Evolutionary conservation across 2,113 vertebrate species (phyloP).

Genomic region (Rostratula benghalensis): DNA sequence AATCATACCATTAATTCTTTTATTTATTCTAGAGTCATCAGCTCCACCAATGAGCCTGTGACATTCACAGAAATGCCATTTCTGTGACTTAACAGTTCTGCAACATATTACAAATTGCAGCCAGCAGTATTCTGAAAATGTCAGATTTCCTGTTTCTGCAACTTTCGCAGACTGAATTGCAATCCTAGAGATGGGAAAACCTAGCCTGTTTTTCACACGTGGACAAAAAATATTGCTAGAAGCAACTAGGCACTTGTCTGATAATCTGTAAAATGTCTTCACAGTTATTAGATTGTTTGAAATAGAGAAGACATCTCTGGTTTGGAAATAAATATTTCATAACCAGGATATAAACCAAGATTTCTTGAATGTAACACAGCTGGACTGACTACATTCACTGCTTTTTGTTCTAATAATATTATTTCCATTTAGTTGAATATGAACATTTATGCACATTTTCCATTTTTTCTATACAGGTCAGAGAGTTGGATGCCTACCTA

Average conservation of each 20-base stretch:
- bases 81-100: conserved; percentile 6
- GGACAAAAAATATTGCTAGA: not conserved
- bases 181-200: not conserved
- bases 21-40: conserved; percentile 25
- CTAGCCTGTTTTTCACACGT: not conserved
- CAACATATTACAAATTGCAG: not conserved
- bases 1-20: not conserved
- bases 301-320: not conserved
- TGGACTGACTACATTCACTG: not conserved
- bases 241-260: not conserved
- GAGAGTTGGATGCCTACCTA: not conserved
- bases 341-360: not conserved
- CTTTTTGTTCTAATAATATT: not conserved
- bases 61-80: conserved; percentile 30
- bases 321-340: not conserved
- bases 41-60: conserved; percentile 11
- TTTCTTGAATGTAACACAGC: not conserved
- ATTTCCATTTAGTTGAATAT: not conserved
- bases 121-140: not conserved
- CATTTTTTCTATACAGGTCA: not conserved
- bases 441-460: not conserved
- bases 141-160: not conserved
- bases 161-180: not conserved
- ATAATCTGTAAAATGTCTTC: not conserved
- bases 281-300: not conserved